A percentile compares a stretch with the other conserved stretches of the same genome.
Conservation (phyloP, 2,888 invertebrate genomes). For the Brenthis daphne region DNA sequence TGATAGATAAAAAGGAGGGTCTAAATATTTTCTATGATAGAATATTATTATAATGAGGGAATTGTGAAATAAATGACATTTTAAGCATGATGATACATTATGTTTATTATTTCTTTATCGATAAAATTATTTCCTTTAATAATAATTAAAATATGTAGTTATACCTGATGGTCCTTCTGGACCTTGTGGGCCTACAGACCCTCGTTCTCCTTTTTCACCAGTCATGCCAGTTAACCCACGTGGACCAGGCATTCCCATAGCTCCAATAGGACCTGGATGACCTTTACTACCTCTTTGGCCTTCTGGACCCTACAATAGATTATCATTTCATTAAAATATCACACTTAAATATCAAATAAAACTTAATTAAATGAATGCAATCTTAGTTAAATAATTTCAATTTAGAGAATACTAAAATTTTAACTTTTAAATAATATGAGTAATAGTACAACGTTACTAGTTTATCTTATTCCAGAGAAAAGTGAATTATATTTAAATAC, state of each 20-base stretch:
- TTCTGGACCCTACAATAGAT: constrained; percentile 80
- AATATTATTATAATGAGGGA: too few relatives aligned
- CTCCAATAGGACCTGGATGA: constrained; percentile 86
- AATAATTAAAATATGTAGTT: background rate
- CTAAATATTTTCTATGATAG: too few relatives aligned
- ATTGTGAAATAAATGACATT: too few relatives aligned
- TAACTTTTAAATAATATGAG: too few relatives aligned
- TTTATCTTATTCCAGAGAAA: too few relatives aligned
- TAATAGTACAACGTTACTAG: too few relatives aligned
- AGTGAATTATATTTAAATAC: too few relatives aligned
- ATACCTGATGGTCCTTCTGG: constrained; percentile 89
- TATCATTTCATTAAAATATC: background rate
- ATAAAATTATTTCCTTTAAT: background rate
- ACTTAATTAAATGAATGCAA: too few relatives aligned
- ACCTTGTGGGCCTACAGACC: constrained; percentile 85
- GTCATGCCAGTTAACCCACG: constrained; percentile 85
- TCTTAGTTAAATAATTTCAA: too few relatives aligned
- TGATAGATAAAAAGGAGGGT: constrained; percentile 37
- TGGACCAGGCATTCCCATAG: constrained; percentile 87
- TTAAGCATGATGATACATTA: too few relatives aligned
- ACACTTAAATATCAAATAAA: too few relatives aligned
- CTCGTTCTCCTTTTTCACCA: constrained; percentile 90
- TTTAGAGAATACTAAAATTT: too few relatives aligned
- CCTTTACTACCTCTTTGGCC: constrained; percentile 87
- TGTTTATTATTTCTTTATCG: background rate